These are phyloP conservation scores for Pygocentrus nattereri DNA, from an alignment of 2,797 vertebrate species.

Conservation along the genomic window DNA sequence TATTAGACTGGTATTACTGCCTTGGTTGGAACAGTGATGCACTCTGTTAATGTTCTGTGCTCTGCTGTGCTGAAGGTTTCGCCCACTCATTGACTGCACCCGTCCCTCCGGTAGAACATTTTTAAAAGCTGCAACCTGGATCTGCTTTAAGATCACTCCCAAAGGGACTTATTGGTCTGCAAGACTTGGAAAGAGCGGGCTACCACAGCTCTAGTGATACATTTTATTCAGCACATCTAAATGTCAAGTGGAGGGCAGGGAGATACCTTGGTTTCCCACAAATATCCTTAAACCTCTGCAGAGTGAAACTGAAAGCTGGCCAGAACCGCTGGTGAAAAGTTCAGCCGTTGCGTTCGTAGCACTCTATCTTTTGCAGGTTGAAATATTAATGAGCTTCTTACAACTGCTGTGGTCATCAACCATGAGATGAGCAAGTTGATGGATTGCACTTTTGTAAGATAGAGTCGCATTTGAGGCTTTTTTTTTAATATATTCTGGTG, in stretches of 20 bases:
- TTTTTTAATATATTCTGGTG: background rate
- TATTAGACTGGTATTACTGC: slow-evolving; percentile 52
- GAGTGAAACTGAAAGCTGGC: slow-evolving; percentile 24
- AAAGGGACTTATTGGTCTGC: background rate
- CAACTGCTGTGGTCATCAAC: slow-evolving; percentile 1
- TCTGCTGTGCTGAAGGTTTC: slow-evolving; percentile 24
- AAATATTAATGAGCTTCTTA: background rate
- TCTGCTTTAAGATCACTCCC: slow-evolving; percentile 9
- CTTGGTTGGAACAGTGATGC: slow-evolving; percentile 56
- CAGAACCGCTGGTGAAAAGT: background rate
- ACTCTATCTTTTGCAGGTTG: background rate
- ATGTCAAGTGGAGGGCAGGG: slow-evolving; percentile 35
- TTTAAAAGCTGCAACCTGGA: background rate
- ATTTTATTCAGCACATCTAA: slow-evolving; percentile 10
- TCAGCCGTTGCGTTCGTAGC: background rate
- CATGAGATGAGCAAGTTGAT: slow-evolving; percentile 10
- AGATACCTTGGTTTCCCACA: slow-evolving; percentile 29
- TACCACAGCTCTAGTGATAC: background rate
- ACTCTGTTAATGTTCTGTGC: slow-evolving; percentile 2
- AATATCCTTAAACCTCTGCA: slow-evolving; percentile 17
- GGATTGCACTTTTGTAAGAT: background rate
- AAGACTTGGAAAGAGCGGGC: background rate
- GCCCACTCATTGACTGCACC: slow-evolving; percentile 24
- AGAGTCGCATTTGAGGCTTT: background rate
- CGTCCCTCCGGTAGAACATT: slow-evolving; percentile 31